Evolutionary conservation across 1,140 invertebrate genomes (phyloP).

Genomic region (Maniola jurtina): DNA sequence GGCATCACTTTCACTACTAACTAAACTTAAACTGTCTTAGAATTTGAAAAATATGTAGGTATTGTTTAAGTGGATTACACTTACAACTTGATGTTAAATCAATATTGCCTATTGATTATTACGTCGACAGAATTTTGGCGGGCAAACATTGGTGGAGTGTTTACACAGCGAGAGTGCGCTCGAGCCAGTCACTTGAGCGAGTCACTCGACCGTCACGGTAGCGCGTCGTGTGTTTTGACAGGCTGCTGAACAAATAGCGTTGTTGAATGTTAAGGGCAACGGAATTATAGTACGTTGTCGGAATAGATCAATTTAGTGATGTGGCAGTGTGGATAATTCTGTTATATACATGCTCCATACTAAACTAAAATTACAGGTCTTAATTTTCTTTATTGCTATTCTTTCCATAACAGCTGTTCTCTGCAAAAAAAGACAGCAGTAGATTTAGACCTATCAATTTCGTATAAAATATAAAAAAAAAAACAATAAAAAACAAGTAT

Average conservation of each 20-base stretch:
- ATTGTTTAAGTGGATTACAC: conserved; percentile 17
- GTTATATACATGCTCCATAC: no score
- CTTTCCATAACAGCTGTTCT: no score
- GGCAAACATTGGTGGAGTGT: conserved; percentile 40
- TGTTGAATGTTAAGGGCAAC: conserved; percentile 33
- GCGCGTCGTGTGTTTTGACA: conserved; percentile 52
- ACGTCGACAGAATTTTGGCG: conserved; percentile 32
- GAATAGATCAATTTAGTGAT: conserved; percentile 14
- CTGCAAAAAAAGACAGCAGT: no score
- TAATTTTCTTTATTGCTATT: no score
- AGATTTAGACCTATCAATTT: no score
- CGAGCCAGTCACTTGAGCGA: conserved; percentile 36
- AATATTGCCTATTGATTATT: conserved; percentile 26
- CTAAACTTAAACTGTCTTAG: no score
- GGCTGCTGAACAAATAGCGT: conserved; percentile 47
- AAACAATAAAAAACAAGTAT: no score
- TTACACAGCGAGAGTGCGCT: conserved; percentile 43
- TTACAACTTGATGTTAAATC: conserved; percentile 14
- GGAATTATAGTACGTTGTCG: conserved; percentile 48
- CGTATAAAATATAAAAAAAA: no score
- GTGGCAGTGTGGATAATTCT: not conserved
- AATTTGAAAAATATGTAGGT: no score
- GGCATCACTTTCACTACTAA: no score
- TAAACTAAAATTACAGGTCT: no score
- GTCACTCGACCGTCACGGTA: conserved; percentile 41